phyloP scores from a whole-genome alignment of 2,888 invertebrate species.

The Coleophora deauratella region DNA sequence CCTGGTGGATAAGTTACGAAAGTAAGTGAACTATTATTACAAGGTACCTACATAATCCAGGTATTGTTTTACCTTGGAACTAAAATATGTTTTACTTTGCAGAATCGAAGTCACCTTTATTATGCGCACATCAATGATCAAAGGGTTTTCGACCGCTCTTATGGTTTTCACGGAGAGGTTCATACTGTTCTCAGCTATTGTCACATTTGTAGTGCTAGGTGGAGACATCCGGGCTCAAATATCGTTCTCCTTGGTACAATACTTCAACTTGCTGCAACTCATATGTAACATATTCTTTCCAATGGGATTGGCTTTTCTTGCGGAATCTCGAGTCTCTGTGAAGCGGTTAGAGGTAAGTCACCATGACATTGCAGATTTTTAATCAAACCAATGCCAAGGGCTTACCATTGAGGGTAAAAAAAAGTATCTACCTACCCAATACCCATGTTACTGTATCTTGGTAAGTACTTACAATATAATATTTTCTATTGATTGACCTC shows the following conservation, averaged over 20 bases:
- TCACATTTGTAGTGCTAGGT: constrained; percentile 81
- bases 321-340: constrained; percentile 78
- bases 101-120: constrained; percentile 82
- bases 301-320: constrained; percentile 72
- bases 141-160: constrained; percentile 77
- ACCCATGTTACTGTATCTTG: too few relatives aligned
- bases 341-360: constrained; percentile 73
- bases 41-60: too few relatives aligned
- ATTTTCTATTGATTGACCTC: too few relatives aligned
- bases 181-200: constrained; percentile 85
- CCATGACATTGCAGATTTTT: background rate
- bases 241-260: constrained; percentile 85
- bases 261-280: constrained; percentile 82
- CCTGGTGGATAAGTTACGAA: constrained; percentile 78
- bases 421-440: too few relatives aligned
- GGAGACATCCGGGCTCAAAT: constrained; percentile 75
- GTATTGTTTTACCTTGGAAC: too few relatives aligned
- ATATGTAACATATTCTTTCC: constrained; percentile 79
- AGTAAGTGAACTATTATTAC: constrained; percentile 54
- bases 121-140: constrained; percentile 77
- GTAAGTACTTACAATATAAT: too few relatives aligned
- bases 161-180: constrained; percentile 90
- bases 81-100: constrained; percentile 26
- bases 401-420: too few relatives aligned
- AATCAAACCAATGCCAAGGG: too few relatives aligned